Evolutionary conservation across 2,888 invertebrate genomes (phyloP), one percentile per base, ranked within the genome.

Genomic region (Leptinotarsa juncta): DNA sequence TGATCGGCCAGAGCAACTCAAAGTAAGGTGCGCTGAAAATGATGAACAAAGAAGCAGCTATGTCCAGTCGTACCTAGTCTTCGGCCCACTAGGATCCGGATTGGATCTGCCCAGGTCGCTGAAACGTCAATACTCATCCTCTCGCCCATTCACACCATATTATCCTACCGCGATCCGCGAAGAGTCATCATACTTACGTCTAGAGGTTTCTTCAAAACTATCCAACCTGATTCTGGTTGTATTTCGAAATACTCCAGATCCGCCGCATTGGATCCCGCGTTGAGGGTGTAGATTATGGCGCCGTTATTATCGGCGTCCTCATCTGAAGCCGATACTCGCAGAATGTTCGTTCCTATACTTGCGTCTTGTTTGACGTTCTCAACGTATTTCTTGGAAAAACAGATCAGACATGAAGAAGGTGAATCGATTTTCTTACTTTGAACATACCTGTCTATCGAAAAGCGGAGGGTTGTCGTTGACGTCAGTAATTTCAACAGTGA

Each of bases 301-400:
- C 98, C 97, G 88, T 99, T 99, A 87, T 96, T 96, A 85, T 98
- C 98, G 51, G 97, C 97, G 90, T 98, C 98, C 89, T 97, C 97
- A 87, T 97, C 97, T 62, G 97, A 97, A 77, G 98, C 97, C 20
- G 97, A 98, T 48, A 98, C 97, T 85, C 97, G 92, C 79, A 97
- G 90, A 83, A 97, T 97, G 88, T 97, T 97, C 32, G 97, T 97
- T 79, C 97, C 97, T 84, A 96, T 96, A 88, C 96, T 97, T 77
- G 97, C 97, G 87, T 97, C 97, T 90, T 97, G 97, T 89, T 97
- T 97, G 73, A 97, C 97, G 88, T 97, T 97, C 89, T 97, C 97
- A 84, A 97, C 95, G 89, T 97, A 97, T 96, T 96, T 96, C 96
- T 97, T 70, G 90, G 16, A 53, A 42, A 51, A 18, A 72, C 42